Base-by-base conservation (phyloP, 1,140 invertebrate genomes). In the Diorhabda elongata region DNA sequence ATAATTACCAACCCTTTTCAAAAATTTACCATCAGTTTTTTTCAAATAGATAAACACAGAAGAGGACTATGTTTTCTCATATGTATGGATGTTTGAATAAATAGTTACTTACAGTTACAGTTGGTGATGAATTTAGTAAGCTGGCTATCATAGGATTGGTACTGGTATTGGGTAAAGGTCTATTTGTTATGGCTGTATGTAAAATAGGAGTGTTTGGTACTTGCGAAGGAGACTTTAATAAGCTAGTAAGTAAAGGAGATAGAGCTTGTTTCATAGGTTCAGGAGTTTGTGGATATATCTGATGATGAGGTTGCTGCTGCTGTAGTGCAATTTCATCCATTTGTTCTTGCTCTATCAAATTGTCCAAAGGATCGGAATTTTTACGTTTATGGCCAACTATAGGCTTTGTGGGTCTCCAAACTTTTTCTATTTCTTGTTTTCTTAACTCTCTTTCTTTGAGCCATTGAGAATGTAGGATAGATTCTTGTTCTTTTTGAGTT, bases 191-290 rank as follows among this genome's bases (percentile, higher is more conserved):
- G 3, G 82, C 75, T 45, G 80, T 81, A 71, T 85, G 84, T 57
- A 82, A 69, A 42, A 84, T 83, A 3, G 83, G 83, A 3, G 83
- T 66, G 76, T 75, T 80, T 74, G 71, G 77, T 43, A 81, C 83
- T 68, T 84, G 84, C 1, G 82, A 85, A 0, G 89, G 90, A n/a
- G 89, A 92, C 77, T 93, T 92, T 1, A 95, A 81, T 8, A 95
- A 82, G 70, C 91, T 93, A 4, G 92, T 93, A 43, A 95, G 81
- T n/a, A 95, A 79, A 0, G 92, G 92, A 0, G 92, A 93, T 0
- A 87, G 68, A 68, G 77, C 76, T 8, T 78, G 77, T 73, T 80
- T 80, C 4, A 66, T 41, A 6, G 73, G 57, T 70, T 79, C 76
- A 59, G 70, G 72, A 4, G 61, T 42, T 47, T 64, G 69, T 5